Percentiles rank a stretch among this genome's conserved stretches.
Conservation (phyloP, 2,888 invertebrate genomes). For the Aphelenchoides bicaudatus region DNA sequence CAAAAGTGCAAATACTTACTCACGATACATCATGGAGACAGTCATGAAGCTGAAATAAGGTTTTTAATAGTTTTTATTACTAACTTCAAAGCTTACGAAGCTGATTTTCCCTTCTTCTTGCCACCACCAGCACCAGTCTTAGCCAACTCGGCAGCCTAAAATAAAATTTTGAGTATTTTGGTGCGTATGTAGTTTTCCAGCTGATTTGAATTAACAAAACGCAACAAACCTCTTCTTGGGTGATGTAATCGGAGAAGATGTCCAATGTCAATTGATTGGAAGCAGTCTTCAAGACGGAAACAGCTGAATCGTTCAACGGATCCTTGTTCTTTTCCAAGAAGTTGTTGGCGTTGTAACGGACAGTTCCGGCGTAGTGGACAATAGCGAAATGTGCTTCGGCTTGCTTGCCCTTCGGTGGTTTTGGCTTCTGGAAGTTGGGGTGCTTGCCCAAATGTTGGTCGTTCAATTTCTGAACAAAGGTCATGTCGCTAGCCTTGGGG, state of each 20-base stretch:
- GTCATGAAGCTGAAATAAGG: conserved; percentile 71
- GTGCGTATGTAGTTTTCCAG: not conserved
- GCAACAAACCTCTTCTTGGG: conserved; percentile 51
- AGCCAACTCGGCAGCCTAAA: conserved; percentile 57
- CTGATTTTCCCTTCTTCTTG: conserved; percentile 56
- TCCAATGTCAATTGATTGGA: conserved; percentile 77
- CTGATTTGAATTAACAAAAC: not conserved
- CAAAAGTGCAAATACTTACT: too few species aligned
- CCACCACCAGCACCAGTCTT: conserved; percentile 48
- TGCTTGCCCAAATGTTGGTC: conserved; percentile 94
- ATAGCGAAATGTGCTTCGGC: conserved; percentile 73
- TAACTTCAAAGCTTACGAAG: conserved; percentile 65
- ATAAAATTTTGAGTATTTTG: too few species aligned
- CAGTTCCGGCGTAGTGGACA: conserved; percentile 65
- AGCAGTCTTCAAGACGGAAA: conserved; percentile 60
- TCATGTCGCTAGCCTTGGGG: conserved; percentile 98
- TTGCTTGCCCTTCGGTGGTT: conserved; percentile 67
- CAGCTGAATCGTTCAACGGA: conserved; percentile 64
- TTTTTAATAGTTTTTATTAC: conserved; percentile 24
- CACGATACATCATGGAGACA: conserved; percentile 94
- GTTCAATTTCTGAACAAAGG: conserved; percentile 97
- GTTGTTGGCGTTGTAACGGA: conserved; percentile 63
- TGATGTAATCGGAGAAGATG: conserved; percentile 58
- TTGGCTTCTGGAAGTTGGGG: conserved; percentile 92
- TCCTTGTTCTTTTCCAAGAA: conserved; percentile 67